These are phyloP conservation scores for Rousettus leschenaultii DNA, from an alignment of 2,113 vertebrate species.

Conservation along the genomic window DNA sequence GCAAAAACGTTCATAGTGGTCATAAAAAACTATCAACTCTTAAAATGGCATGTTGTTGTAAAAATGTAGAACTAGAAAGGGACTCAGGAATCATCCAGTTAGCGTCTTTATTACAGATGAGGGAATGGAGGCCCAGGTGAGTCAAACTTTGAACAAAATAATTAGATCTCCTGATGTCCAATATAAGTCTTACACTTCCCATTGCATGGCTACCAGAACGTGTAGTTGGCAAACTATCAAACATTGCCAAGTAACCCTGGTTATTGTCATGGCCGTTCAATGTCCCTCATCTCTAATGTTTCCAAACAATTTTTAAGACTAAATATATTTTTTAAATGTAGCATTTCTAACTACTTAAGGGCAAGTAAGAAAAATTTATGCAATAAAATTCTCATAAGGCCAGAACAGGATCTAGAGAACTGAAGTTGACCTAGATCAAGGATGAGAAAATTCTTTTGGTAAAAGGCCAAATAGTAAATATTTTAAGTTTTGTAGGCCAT, in stretches of 20 bases:
- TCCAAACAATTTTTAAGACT: background rate
- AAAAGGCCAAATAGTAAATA: background rate
- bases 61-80: background rate
- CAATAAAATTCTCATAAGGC: background rate
- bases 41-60: background rate
- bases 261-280: no score
- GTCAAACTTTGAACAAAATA: background rate
- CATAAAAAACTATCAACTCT: background rate
- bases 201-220: background rate
- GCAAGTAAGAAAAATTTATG: background rate
- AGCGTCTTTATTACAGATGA: background rate
- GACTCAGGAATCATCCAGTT: background rate
- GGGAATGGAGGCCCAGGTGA: background rate
- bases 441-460: background rate
- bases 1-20: background rate
- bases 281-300: background rate
- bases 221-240: background rate
- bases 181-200: background rate
- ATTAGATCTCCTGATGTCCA: background rate
- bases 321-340: background rate
- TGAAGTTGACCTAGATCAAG: background rate
- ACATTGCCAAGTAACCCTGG: background rate
- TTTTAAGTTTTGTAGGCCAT: background rate
- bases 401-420: background rate
- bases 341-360: background rate